Evolutionary conservation across 30 jellyfish, hydroid and myxozoan species (phyloP).

Genomic region (Cassiopea xamachana): DNA sequence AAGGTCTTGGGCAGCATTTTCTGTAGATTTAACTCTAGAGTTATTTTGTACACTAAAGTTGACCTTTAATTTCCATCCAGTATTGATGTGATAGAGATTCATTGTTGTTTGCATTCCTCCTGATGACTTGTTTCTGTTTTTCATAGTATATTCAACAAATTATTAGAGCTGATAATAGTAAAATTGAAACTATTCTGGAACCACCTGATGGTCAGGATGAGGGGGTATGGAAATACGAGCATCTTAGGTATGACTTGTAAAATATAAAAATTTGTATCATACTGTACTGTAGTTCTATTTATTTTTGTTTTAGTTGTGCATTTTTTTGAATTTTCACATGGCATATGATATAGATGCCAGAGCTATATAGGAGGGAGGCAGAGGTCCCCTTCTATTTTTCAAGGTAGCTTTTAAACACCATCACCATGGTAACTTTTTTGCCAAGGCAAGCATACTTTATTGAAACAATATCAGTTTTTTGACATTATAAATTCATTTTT

Average conservation of each 20-base stretch:
- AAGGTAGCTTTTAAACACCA: no score
- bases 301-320: not conserved
- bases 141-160: slow-evolving; percentile 93
- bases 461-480: no score
- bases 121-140: not conserved
- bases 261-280: not conserved
- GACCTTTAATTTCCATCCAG: no score
- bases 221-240: slow-evolving; percentile 99
- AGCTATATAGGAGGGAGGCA: no score
- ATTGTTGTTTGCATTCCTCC: not conserved
- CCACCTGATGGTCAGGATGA: slow-evolving; percentile 99
- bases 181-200: slow-evolving; percentile 90
- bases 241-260: slow-evolving; percentile 77
- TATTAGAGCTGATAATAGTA: slow-evolving; percentile 87
- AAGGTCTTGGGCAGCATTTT: no score
- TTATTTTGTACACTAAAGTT: no score
- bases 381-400: no score
- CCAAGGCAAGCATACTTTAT: no score
- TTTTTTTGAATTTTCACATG: not conserved
- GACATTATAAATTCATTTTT: no score
- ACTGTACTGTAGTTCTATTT: not conserved
- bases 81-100: not conserved
- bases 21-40: no score
- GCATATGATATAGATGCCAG: no score
- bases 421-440: no score